These are phyloP conservation scores for Tamias sibiricus DNA, from an alignment of 2,113 vertebrate species.

Conservation along the genomic window DNA sequence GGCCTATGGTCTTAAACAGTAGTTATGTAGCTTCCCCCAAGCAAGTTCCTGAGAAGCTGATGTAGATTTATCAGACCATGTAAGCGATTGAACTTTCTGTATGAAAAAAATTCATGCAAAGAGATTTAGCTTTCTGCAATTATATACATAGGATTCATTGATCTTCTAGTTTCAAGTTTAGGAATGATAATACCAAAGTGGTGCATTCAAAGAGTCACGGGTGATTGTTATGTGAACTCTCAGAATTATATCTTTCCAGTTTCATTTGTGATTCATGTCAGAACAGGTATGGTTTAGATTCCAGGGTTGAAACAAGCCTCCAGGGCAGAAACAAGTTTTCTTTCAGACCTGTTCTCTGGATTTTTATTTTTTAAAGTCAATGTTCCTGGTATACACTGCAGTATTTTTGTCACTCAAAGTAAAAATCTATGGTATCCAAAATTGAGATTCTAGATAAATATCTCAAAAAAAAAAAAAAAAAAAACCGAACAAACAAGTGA, in stretches of 20 bases:
- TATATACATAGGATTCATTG: constrained; percentile 62
- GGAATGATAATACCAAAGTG: not conserved
- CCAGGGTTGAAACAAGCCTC: not conserved
- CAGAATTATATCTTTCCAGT: constrained; percentile 16
- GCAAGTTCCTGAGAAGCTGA: not conserved
- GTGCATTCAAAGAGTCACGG: constrained; percentile 42
- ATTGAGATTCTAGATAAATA: constrained; percentile 41
- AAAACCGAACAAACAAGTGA: no score
- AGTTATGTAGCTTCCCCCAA: not conserved
- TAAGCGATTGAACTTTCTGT: constrained; percentile 12
- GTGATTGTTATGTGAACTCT: constrained; percentile 54
- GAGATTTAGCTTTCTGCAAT: constrained; percentile 58
- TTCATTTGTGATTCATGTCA: constrained; percentile 56
- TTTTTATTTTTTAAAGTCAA: not conserved
- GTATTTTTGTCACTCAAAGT: not conserved
- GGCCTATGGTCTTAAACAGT: not conserved
- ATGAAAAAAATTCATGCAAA: constrained; percentile 31
- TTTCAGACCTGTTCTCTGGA: not conserved
- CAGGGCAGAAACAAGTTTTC: constrained; percentile 31
- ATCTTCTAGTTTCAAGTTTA: constrained; percentile 28
- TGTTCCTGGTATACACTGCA: not conserved
- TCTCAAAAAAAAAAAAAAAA: no score
- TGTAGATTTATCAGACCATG: not conserved
- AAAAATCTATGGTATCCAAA: constrained; percentile 29
- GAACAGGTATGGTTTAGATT: constrained; percentile 27